Evolutionary conservation across 2,888 invertebrate species (phyloP), one percentile per base, ranked within the genome.

Genomic region (Peribatodes rhomboidaria): DNA sequence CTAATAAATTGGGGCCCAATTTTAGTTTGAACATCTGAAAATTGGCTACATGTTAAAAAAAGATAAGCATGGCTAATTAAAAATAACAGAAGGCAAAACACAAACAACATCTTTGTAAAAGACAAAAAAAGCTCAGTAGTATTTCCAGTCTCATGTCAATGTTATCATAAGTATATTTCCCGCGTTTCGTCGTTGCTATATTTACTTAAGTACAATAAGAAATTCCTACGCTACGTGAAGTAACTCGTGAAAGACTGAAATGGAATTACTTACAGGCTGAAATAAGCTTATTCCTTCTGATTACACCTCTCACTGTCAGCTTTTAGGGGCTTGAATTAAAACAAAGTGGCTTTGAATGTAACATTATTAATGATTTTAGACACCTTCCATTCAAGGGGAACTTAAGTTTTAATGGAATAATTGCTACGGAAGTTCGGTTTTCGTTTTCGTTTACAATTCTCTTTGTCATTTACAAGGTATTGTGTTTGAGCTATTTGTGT

Each of bases 221-320:
- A 50, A 20, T 56, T 56, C 54, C 37, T n/a, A 37, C 41, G 31
- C 49, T 50, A 50, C 70, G 72, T 77, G 74, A 72, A 75, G 33
- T 54, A 77, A 77, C 74, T 73, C 70, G 65, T 58, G 53, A 73
- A 70, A 71, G 72, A 60, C 74, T 77, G 67, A 70, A 82, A 81
- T 80, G 71, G 81, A 83, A 81, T 85, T 78, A 80, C 70, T 84
- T 76, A 80, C 70, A 75, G 70, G 69, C 77, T 76, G 78, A 75
- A 85, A 82, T 78, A 79, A 74, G 80, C 81, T 82, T 80, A 83
- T 75, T 80, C 68, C 71, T 70, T 63, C 70, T 76, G 80, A 83
- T 82, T 81, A 82, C 78, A 67, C 65, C 68, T 70, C 76, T 78
- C 67, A 68, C 72, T 72, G 74, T 64, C 67, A 59, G 67, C 78